phyloP scores from a whole-genome alignment of 23 tunicate species.

The Pegea sp. region DNA sequence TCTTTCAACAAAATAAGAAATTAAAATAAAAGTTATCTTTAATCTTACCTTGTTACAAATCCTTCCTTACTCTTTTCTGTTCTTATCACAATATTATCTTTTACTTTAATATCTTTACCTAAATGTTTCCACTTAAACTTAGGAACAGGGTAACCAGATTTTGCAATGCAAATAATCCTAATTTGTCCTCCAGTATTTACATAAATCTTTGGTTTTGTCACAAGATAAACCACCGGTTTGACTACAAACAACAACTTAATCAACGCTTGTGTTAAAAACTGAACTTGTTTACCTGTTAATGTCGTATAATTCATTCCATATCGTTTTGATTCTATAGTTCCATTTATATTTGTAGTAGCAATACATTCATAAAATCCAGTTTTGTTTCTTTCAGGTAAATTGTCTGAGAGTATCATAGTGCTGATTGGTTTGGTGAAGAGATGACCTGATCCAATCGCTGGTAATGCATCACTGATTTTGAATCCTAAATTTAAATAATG shows the following conservation, averaged over 20 bases:
- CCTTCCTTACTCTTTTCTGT: background rate
- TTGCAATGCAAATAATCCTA: background rate
- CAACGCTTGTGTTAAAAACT: background rate
- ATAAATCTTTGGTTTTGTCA: background rate
- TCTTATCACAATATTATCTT: background rate
- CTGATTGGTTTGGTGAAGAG: background rate
- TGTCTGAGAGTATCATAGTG: background rate
- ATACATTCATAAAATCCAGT: constrained; percentile 1
- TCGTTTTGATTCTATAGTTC: background rate
- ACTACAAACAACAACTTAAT: background rate
- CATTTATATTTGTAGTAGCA: background rate
- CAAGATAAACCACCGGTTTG: background rate
- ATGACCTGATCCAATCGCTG: background rate
- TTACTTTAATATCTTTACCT: background rate
- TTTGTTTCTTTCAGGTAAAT: background rate
- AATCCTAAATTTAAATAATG: background rate
- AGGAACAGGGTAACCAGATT: background rate
- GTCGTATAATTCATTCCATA: background rate
- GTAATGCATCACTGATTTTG: background rate
- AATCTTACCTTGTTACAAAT: background rate
- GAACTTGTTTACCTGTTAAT: background rate
- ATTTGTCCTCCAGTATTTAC: background rate
- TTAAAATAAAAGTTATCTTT: background rate
- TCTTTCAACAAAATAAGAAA: background rate
- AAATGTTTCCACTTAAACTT: background rate